Evolutionary conservation across 2,113 vertebrate species (phyloP).

Genomic region (Neodontobutis hainanensis): DNA sequence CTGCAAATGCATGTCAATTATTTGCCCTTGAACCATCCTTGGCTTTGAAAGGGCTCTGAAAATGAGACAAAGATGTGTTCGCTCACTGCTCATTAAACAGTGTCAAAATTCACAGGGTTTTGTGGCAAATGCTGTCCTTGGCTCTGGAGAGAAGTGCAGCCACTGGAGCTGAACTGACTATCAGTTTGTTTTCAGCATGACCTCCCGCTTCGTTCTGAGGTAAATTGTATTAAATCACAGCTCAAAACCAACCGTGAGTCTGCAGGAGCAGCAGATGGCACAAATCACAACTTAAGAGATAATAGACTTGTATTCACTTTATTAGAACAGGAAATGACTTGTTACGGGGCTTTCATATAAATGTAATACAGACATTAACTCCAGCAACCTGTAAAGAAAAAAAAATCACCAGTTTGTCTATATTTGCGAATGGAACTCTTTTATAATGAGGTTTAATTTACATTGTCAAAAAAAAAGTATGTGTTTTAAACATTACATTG

Average conservation of each 20-base stretch:
- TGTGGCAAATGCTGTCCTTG: conserved; percentile 48
- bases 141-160: conserved; percentile 23
- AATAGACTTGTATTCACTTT: conserved; percentile 19
- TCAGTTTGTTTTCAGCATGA: conserved; percentile 54
- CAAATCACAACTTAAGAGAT: conserved; percentile 17
- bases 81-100: conserved; percentile 63
- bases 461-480: neutral
- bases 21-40: conserved; percentile 57
- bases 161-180: conserved; percentile 54
- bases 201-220: conserved; percentile 22
- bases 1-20: conserved; percentile 36
- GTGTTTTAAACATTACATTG: neutral
- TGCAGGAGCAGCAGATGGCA: conserved; percentile 18
- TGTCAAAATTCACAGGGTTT: conserved; percentile 48
- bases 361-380: conserved; percentile 2
- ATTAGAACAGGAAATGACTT: conserved; percentile 10
- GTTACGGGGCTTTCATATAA: conserved; percentile 1
- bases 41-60: conserved; percentile 42
- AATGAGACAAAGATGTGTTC: conserved; percentile 64
- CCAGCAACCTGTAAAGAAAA: no score
- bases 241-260: conserved; percentile 1
- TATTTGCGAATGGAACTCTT: neutral
- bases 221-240: conserved; percentile 30
- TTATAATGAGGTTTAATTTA: neutral
- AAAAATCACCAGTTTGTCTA: neutral